A percentile compares a stretch with the other conserved stretches of the same genome.
Evolutionary conservation across 2,113 vertebrate species (phyloP).

Genomic region (Holacanthus passer): DNA sequence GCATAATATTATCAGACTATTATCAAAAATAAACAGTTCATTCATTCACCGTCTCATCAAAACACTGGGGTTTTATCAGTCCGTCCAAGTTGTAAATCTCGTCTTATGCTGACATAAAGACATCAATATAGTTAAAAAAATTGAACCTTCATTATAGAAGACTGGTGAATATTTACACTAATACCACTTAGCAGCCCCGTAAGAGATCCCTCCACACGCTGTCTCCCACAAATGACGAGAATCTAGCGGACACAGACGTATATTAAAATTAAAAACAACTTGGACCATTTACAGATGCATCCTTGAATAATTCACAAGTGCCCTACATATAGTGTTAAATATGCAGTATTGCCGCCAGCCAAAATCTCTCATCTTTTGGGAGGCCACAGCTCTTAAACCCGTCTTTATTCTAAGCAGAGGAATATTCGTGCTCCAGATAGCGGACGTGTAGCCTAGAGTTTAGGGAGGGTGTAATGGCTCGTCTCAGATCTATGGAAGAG

Average conservation of each 20-base stretch:
- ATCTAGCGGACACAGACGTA: slow-evolving; percentile 46
- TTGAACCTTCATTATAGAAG: slow-evolving; percentile 5
- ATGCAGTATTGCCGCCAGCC: slow-evolving; percentile 69
- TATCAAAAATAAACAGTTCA: neutral
- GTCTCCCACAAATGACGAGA: slow-evolving; percentile 29
- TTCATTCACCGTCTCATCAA: neutral
- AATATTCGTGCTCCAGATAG: slow-evolving; percentile 60
- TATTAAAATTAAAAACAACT: slow-evolving; percentile 75
- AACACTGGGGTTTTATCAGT: neutral
- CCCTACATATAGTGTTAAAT: slow-evolving; percentile 78
- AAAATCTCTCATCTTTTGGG: slow-evolving; percentile 67
- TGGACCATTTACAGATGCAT: slow-evolving; percentile 76
- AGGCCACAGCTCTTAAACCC: slow-evolving; percentile 68
- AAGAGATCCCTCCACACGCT: slow-evolving; percentile 2
- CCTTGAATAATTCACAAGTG: slow-evolving; percentile 78
- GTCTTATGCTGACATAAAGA: neutral
- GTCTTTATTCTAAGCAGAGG: slow-evolving; percentile 45
- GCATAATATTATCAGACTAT: neutral
- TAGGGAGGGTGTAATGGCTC: slow-evolving; percentile 47
- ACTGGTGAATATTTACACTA: neutral
- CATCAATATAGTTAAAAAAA: neutral
- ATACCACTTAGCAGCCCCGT: slow-evolving; percentile 18
- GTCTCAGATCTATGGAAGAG: slow-evolving; percentile 62
- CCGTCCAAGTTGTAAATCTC: neutral
- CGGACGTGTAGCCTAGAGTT: slow-evolving; percentile 47